Evolutionary conservation across 2,888 invertebrate genomes (phyloP).

Genomic region (Eucera pruinosa): DNA sequence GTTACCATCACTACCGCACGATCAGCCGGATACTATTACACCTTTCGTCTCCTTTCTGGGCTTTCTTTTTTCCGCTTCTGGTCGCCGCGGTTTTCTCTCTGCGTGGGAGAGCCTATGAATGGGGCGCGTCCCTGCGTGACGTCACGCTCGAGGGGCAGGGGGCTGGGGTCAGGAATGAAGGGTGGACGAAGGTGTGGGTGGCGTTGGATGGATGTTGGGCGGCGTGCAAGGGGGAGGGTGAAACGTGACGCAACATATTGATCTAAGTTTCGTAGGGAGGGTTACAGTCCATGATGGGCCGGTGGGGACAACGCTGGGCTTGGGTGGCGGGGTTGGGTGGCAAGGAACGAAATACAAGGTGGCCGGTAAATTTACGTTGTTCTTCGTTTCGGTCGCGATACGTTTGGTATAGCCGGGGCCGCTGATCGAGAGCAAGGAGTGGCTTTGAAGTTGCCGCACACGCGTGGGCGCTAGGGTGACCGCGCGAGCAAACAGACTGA

Average conservation of each 20-base stretch:
- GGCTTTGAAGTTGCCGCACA: conserved; percentile 10
- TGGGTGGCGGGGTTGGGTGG: conserved; percentile 23
- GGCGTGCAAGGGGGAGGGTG: conserved; percentile 72
- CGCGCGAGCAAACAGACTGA: background rate
- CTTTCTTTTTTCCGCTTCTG: conserved; percentile 39
- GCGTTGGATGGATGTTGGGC: conserved; percentile 70
- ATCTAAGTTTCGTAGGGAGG: conserved; percentile 80
- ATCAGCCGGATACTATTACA: background rate
- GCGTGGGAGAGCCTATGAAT: conserved; percentile 81
- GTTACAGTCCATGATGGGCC: conserved; percentile 55
- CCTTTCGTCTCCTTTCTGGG: background rate
- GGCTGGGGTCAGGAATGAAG: conserved; percentile 61
- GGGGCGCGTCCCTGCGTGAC: conserved; percentile 83
- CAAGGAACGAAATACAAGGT: conserved; percentile 65
- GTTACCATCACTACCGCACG: background rate
- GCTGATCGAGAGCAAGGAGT: conserved; percentile 27
- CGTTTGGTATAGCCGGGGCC: conserved; percentile 11
- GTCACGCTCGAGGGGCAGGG: conserved; percentile 71
- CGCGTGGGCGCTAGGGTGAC: conserved; percentile 26
- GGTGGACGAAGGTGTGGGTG: conserved; percentile 65
- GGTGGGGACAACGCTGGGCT: conserved; percentile 19
- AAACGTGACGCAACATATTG: conserved; percentile 84
- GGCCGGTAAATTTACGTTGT: conserved; percentile 67
- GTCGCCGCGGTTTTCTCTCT: conserved; percentile 60
- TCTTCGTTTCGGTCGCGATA: conserved; percentile 45